Evolutionary conservation across 2,888 invertebrate species (phyloP).

Genomic region (Meta bourneti): DNA sequence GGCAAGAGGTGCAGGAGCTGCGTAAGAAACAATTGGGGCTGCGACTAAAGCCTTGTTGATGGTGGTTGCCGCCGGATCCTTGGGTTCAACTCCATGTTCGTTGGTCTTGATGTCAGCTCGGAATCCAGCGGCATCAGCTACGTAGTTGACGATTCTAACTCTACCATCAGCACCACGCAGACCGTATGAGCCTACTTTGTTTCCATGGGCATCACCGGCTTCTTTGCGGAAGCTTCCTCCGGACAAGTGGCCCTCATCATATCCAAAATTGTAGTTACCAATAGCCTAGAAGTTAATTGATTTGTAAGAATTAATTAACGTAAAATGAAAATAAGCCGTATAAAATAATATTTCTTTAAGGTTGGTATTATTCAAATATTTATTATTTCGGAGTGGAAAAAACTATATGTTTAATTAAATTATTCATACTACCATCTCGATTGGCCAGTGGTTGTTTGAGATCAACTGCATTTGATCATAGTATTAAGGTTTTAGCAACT

Average conservation of each 20-base stretch:
- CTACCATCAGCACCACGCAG: slow-evolving; percentile 77
- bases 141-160: slow-evolving; percentile 78
- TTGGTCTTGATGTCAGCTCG: slow-evolving; percentile 77
- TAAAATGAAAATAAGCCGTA: too few species aligned
- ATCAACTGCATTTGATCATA: too few species aligned
- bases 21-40: slow-evolving; percentile 19
- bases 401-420: too few species aligned
- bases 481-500: too few species aligned
- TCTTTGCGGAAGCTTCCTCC: slow-evolving; percentile 78
- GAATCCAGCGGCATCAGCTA: slow-evolving; percentile 77
- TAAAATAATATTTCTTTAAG: too few species aligned
- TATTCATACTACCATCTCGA: too few species aligned
- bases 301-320: background rate
- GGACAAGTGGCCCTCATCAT: slow-evolving; percentile 77
- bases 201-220: slow-evolving; percentile 74
- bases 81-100: slow-evolving; percentile 77
- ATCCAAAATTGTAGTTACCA: slow-evolving; percentile 78
- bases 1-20: background rate
- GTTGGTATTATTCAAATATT: too few species aligned
- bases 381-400: background rate
- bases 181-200: slow-evolving; percentile 77
- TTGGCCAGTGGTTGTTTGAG: too few species aligned
- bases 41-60: slow-evolving; percentile 75
- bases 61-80: slow-evolving; percentile 74
- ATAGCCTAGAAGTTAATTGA: slow-evolving; percentile 54